phyloP scores from a whole-genome alignment of 1,140 invertebrate species.

The Drosophila fuyamai region DNA sequence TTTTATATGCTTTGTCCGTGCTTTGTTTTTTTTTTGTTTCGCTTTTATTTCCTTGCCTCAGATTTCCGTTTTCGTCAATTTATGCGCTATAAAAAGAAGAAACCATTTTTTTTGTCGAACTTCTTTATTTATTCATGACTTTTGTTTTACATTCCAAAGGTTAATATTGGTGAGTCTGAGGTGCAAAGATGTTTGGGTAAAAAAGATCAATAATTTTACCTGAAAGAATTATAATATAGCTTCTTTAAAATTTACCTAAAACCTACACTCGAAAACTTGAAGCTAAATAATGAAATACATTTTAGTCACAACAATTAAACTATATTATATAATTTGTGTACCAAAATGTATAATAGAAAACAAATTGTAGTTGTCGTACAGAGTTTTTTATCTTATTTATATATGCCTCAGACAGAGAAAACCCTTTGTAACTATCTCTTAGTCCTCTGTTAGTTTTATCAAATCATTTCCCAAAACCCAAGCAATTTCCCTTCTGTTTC shows the following conservation, averaged over 20 bases:
- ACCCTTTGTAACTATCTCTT: background rate
- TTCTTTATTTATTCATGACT: slow-evolving; percentile 71
- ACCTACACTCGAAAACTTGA: no score
- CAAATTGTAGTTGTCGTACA: background rate
- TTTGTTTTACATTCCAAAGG: slow-evolving; percentile 55
- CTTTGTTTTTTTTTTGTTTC: slow-evolving; percentile 54
- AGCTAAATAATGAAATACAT: no score
- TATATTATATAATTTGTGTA: no score
- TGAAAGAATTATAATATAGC: background rate
- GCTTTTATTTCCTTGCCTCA: slow-evolving; percentile 67
- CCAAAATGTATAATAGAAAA: no score
- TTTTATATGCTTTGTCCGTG: slow-evolving; percentile 35
- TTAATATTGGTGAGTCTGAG: slow-evolving; percentile 7
- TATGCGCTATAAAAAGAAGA: slow-evolving; percentile 66
- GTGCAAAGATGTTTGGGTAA: slow-evolving; percentile 14
- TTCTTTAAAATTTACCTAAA: no score
- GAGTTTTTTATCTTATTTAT: no score
- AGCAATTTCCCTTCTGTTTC: slow-evolving; percentile 13
- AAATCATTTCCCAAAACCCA: slow-evolving; percentile 14
- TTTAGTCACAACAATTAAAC: no score
- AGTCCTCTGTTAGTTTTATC: background rate
- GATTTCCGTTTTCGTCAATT: slow-evolving; percentile 72
- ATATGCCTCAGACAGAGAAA: background rate
- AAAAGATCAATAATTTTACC: slow-evolving; percentile 50
- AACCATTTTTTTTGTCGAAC: slow-evolving; percentile 41